A percentile compares a stretch with the other conserved stretches of the same genome.
phyloP scores from a whole-genome alignment of 2,113 vertebrate species.

The Tenrec ecaudatus region DNA sequence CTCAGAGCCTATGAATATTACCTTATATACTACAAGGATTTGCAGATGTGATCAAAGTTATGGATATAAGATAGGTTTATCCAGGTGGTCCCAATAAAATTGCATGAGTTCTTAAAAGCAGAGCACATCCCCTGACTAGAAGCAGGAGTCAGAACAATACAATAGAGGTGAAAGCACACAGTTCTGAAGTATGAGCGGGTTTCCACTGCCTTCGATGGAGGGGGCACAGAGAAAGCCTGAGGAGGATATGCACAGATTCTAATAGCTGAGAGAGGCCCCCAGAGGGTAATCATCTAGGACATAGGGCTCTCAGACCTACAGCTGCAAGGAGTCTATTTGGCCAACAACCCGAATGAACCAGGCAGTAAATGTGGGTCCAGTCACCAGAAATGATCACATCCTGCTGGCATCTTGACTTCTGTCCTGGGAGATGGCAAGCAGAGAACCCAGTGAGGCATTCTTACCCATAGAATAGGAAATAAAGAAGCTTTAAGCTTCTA shows the following conservation, averaged over 20 bases:
- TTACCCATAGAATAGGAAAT: background rate
- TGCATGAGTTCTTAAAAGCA: background rate
- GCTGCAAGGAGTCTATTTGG: too few species aligned
- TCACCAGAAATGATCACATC: background rate
- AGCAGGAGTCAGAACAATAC: background rate
- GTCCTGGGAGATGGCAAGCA: background rate
- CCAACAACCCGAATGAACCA: too few species aligned
- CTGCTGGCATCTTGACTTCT: background rate
- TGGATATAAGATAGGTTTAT: background rate
- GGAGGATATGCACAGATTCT: background rate
- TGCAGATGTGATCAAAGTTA: background rate
- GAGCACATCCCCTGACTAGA: background rate
- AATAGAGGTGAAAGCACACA: background rate
- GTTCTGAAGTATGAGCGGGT: background rate
- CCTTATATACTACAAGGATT: background rate
- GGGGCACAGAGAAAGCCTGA: background rate
- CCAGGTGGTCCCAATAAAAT: background rate
- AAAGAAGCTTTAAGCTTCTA: background rate
- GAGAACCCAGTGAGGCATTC: too few species aligned
- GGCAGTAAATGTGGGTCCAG: background rate
- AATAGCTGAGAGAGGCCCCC: background rate
- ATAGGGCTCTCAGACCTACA: background rate
- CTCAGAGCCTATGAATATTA: background rate
- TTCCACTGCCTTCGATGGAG: background rate
- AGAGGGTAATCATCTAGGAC: background rate